A percentile compares a stretch with the other conserved stretches of the same genome.
Conservation (phyloP, 2,113 vertebrate genomes). For the Eidolon helvum region DNA sequence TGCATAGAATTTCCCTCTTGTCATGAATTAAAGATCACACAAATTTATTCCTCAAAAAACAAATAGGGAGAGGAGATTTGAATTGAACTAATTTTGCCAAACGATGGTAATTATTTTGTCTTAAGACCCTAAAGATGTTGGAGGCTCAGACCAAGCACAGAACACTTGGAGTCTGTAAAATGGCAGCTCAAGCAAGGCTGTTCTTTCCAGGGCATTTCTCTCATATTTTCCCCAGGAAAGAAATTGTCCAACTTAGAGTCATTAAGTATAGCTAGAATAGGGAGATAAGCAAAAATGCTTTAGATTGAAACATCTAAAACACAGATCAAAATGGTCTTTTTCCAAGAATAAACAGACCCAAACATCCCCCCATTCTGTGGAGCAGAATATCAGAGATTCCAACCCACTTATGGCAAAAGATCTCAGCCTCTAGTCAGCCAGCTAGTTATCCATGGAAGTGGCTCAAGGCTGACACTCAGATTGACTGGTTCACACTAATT, state of each 20-base stretch:
- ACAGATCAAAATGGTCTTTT: conserved; percentile 73
- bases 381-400: conserved; percentile 76
- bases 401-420: conserved; percentile 78
- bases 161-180: conserved; percentile 62
- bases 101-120: conserved; percentile 78
- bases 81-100: conserved; percentile 70
- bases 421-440: conserved; percentile 80
- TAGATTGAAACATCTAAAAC: conserved; percentile 53
- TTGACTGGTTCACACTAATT: conserved; percentile 92
- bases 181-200: conserved; percentile 51
- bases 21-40: conserved; percentile 63
- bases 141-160: conserved; percentile 65
- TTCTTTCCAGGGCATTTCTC: conserved; percentile 71
- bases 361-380: conserved; percentile 62
- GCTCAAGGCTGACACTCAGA: conserved; percentile 87
- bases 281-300: conserved; percentile 69
- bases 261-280: conserved; percentile 67
- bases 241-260: conserved; percentile 75
- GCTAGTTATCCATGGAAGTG: conserved; percentile 86
- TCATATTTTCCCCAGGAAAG: conserved; percentile 71
- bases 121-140: conserved; percentile 69
- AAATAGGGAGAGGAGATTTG: conserved; percentile 53
- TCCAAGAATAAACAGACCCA: conserved; percentile 39
- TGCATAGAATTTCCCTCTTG: neutral
- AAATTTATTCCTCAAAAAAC: conserved; percentile 62